phyloP scores from a whole-genome alignment of 2,797 vertebrate species.

The Rhodeus uyekii region DNA sequence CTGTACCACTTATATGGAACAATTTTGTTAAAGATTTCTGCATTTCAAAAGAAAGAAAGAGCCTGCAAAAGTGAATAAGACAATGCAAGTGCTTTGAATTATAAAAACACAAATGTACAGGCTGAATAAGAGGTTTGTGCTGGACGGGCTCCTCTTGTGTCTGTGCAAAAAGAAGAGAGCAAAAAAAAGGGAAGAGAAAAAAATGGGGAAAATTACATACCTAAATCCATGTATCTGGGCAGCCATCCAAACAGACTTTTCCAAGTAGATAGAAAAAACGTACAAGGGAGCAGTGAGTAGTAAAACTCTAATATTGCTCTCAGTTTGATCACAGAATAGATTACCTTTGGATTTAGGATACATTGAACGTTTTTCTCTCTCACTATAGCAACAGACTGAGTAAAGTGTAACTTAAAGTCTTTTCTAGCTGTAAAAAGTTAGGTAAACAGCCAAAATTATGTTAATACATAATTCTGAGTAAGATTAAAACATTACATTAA shows the following conservation, averaged over 20 bases:
- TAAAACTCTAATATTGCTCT: slow-evolving; percentile 67
- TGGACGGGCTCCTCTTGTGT: slow-evolving; percentile 12
- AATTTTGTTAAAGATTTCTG: slow-evolving; percentile 25
- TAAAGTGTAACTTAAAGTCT: background rate
- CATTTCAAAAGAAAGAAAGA: background rate
- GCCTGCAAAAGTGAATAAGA: background rate
- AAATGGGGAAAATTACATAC: slow-evolving; percentile 53
- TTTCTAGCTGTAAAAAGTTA: background rate
- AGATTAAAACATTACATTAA: slow-evolving; percentile 20
- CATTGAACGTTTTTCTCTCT: slow-evolving; percentile 34
- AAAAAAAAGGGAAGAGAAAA: slow-evolving; percentile 35
- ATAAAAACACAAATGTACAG: background rate
- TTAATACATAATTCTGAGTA: slow-evolving; percentile 11
- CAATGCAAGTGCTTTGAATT: background rate
- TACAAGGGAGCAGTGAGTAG: slow-evolving; percentile 56
- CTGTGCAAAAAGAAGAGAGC: slow-evolving; percentile 9
- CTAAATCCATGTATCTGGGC: slow-evolving; percentile 74
- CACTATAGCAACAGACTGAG: slow-evolving; percentile 30
- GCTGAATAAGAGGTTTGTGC: slow-evolving; percentile 11
- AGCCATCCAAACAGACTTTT: slow-evolving; percentile 69
- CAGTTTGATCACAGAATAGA: slow-evolving; percentile 65
- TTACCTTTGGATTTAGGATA: slow-evolving; percentile 57
- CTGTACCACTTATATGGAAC: slow-evolving; percentile 6
- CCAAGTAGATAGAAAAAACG: slow-evolving; percentile 66
- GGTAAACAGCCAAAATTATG: slow-evolving; percentile 9